These are phyloP conservation scores for Apteryx owenii DNA, from an alignment of 2,113 vertebrate species.

Conservation along the genomic window DNA sequence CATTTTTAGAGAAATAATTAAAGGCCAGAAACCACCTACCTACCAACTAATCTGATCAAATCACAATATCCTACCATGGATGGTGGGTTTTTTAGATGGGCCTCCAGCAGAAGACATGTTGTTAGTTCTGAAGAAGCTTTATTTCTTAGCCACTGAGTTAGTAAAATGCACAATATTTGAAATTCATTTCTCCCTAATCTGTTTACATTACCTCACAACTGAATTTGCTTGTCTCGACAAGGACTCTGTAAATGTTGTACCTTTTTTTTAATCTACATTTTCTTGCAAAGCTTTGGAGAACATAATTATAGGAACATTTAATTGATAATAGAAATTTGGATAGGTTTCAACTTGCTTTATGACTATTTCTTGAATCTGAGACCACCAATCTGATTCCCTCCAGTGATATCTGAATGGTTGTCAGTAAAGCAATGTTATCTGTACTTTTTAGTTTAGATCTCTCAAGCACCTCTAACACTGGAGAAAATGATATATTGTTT, in stretches of 20 bases:
- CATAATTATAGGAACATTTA: neutral
- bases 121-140: neutral
- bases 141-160: neutral
- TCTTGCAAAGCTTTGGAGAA: neutral
- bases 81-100: neutral
- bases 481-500: constrained; percentile 19
- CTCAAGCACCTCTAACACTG: constrained; percentile 1
- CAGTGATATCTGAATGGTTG: neutral
- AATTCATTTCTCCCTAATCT: neutral
- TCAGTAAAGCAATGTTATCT: neutral
- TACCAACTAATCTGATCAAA: neutral
- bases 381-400: neutral
- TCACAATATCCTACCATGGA: neutral
- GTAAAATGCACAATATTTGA: neutral
- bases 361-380: neutral
- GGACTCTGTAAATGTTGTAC: neutral
- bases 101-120: neutral
- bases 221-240: neutral
- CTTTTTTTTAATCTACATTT: neutral
- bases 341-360: neutral
- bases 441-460: neutral
- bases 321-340: neutral
- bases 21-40: neutral
- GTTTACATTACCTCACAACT: neutral
- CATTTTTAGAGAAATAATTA: neutral